Evolutionary conservation across 2,113 vertebrate species (phyloP).

Genomic region (Apteryx owenii): DNA sequence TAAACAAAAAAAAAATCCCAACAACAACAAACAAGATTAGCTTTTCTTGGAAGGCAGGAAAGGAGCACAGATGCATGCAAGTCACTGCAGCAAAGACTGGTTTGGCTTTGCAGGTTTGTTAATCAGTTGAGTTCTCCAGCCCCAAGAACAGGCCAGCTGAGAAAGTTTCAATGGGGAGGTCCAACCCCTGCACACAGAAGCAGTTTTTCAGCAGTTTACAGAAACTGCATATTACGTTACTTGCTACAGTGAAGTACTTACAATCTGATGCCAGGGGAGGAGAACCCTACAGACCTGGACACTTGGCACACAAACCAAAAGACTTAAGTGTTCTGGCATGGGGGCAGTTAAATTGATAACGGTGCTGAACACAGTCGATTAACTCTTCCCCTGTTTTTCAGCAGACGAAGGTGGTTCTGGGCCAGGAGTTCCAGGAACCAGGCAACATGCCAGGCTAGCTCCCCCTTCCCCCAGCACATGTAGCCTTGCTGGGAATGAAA

Average conservation of each 20-base stretch:
- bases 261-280: background rate
- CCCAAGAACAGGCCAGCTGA: background rate
- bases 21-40: accelerated
- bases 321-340: background rate
- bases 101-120: background rate
- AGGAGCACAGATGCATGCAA: background rate
- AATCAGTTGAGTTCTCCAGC: background rate
- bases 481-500: background rate
- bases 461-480: background rate
- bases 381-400: background rate
- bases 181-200: background rate
- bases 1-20: background rate
- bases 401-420: background rate
- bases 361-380: background rate
- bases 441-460: background rate
- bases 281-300: background rate
- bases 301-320: background rate
- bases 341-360: background rate
- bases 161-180: background rate
- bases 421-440: background rate
- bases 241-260: background rate
- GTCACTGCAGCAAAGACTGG: background rate
- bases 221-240: background rate
- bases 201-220: background rate
- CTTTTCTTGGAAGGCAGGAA: background rate